phyloP scores from a whole-genome alignment of 53 echinoderm and acorn worm species.

The Astropecten irregularis region DNA sequence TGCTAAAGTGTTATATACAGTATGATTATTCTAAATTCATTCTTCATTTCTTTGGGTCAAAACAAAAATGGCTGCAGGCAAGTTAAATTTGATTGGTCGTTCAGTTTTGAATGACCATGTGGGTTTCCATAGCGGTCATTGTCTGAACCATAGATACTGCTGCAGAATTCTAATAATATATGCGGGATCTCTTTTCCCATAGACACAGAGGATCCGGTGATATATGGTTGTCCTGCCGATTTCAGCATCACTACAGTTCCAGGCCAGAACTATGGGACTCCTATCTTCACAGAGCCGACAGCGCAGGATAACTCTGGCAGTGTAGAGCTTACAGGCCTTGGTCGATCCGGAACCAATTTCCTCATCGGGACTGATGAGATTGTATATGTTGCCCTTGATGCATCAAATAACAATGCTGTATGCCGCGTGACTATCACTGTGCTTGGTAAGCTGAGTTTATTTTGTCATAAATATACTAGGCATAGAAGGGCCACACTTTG shows the following conservation, averaged over 20 bases:
- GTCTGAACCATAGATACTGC: background rate
- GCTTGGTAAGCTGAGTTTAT: background rate
- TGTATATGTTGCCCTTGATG: slow-evolving; percentile 21
- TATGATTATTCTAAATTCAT: too few species aligned
- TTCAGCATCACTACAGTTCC: slow-evolving; percentile 31
- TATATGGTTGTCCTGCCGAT: slow-evolving; percentile 17
- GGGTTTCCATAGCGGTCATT: background rate
- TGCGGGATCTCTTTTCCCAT: background rate
- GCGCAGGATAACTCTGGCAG: slow-evolving; percentile 55
- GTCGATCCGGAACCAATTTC: slow-evolving; percentile 16
- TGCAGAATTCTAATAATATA: background rate
- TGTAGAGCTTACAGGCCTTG: background rate
- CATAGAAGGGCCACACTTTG: too few species aligned
- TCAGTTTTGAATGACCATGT: background rate
- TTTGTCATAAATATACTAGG: background rate
- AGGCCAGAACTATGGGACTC: slow-evolving; percentile 26
- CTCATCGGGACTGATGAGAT: slow-evolving; percentile 24
- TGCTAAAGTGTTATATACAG: too few species aligned
- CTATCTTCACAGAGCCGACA: slow-evolving; percentile 24
- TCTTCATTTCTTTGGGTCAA: too few species aligned
- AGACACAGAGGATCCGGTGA: slow-evolving; percentile 44
- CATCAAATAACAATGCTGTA: background rate
- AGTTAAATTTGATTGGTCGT: too few species aligned
- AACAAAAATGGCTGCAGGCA: too few species aligned
- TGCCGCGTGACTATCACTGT: slow-evolving; percentile 18